Evolutionary conservation across 2,888 invertebrate species (phyloP).

Genomic region (Caenorhabditis plicata): DNA sequence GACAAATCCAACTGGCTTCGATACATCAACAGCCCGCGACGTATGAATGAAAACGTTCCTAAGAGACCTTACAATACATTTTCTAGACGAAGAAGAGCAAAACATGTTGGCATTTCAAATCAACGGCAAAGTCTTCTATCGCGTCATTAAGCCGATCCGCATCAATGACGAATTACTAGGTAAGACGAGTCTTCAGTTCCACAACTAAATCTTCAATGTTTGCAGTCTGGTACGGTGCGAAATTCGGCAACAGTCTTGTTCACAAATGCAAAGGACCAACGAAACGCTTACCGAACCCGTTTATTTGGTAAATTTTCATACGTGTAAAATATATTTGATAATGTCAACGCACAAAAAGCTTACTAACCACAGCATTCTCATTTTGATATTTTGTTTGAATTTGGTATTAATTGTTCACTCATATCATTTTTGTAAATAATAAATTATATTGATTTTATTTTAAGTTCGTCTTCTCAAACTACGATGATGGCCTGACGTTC

Average conservation of each 20-base stretch:
- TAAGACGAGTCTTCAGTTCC: constrained; percentile 6
- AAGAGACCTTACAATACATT: background rate
- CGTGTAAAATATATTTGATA: no score
- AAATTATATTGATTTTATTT: no score
- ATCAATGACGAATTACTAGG: constrained; percentile 67
- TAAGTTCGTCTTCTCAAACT: no score
- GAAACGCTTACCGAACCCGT: constrained; percentile 12
- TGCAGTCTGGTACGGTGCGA: constrained; percentile 20
- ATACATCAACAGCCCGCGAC: constrained; percentile 49
- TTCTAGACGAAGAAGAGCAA: constrained; percentile 68
- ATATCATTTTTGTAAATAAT: no score
- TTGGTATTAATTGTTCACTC: no score
- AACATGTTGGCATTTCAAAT: constrained; percentile 72
- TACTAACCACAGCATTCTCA: no score
- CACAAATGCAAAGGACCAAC: constrained; percentile 4
- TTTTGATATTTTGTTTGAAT: no score
- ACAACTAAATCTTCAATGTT: background rate
- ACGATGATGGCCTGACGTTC: no score
- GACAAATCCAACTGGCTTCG: constrained; percentile 54
- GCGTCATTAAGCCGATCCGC: constrained; percentile 65
- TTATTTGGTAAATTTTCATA: constrained; percentile 21
- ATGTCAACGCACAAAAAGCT: no score
- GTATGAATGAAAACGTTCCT: constrained; percentile 12
- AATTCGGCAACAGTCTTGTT: constrained; percentile 10
- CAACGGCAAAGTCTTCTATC: constrained; percentile 71